Evolutionary conservation across 2,888 invertebrate species (phyloP).

Genomic region (Cinara cedri): DNA sequence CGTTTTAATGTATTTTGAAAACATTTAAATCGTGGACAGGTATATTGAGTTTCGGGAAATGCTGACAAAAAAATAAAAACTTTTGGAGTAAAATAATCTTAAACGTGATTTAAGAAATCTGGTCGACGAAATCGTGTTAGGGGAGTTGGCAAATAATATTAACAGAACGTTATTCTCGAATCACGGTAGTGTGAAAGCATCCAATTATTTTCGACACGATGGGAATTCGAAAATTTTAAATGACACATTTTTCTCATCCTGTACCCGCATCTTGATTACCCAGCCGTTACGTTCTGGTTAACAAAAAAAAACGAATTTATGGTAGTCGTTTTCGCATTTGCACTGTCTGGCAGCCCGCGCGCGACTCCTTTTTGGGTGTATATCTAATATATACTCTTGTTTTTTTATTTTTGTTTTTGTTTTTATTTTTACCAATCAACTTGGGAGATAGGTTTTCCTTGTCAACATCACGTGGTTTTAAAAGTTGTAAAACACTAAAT

Average conservation of each 20-base stretch:
- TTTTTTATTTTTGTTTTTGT: neutral
- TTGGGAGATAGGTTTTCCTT: neutral
- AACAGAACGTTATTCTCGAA: conserved; percentile 10
- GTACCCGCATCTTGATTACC: neutral
- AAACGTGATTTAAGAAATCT: neutral
- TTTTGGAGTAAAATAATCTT: neutral
- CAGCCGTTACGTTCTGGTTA: conserved; percentile 12
- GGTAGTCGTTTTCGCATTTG: neutral
- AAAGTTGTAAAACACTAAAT: neutral
- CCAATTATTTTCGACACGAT: conserved; percentile 31
- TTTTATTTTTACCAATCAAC: neutral
- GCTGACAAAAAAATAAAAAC: neutral
- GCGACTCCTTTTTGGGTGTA: neutral
- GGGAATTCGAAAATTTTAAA: conserved; percentile 25
- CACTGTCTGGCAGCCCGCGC: neutral
- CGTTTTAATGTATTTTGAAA: too few relatives aligned
- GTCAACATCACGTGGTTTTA: neutral
- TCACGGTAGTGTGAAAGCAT: neutral
- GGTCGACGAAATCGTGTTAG: neutral
- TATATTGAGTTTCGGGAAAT: too few relatives aligned
- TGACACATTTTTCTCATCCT: conserved; percentile 9
- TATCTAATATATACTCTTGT: neutral
- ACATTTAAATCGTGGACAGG: too few relatives aligned
- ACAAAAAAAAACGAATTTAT: neutral
- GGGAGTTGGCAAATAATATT: neutral